These are phyloP conservation scores for Saccostrea echinata DNA, from an alignment of 1,140 invertebrate genomes.

Conservation along the genomic window DNA sequence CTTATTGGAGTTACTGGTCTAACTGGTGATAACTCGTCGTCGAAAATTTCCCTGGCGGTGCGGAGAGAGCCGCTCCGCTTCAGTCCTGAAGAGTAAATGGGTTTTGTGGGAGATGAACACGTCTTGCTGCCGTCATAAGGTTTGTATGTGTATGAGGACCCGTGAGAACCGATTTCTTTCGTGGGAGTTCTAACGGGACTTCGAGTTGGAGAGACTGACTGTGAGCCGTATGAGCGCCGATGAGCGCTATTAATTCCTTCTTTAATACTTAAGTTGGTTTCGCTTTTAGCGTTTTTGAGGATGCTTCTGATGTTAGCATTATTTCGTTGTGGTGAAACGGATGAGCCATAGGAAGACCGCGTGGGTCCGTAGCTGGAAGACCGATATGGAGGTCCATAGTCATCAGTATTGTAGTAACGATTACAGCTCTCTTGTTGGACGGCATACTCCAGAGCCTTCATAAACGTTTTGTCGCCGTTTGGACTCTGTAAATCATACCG, in stretches of 20 bases:
- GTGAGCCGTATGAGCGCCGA: conserved; percentile 56
- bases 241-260: conserved; percentile 53
- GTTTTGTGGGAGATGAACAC: conserved; percentile 33
- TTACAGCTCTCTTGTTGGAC: conserved; percentile 58
- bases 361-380: conserved; percentile 43
- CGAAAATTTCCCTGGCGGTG: conserved; percentile 51
- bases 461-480: conserved; percentile 59
- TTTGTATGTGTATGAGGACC: conserved; percentile 11
- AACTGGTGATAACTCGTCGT: conserved; percentile 42
- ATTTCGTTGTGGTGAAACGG: conserved; percentile 9
- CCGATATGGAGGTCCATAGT: conserved; percentile 17
- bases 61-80: conserved; percentile 43
- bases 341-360: background rate
- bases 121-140: conserved; percentile 23
- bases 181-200: conserved; percentile 50
- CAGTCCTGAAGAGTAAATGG: conserved; percentile 37
- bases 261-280: conserved; percentile 64
- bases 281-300: conserved; percentile 66
- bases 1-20: conserved; percentile 43
- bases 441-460: conserved; percentile 63
- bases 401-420: conserved; percentile 50
- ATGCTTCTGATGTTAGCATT: conserved; percentile 56
- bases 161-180: background rate
- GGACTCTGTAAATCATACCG: conserved; percentile 22
- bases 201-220: conserved; percentile 53